Conservation (phyloP, 30 jellyfish, hydroid and myxozoan species). For the Turritopsis rubra region DNA sequence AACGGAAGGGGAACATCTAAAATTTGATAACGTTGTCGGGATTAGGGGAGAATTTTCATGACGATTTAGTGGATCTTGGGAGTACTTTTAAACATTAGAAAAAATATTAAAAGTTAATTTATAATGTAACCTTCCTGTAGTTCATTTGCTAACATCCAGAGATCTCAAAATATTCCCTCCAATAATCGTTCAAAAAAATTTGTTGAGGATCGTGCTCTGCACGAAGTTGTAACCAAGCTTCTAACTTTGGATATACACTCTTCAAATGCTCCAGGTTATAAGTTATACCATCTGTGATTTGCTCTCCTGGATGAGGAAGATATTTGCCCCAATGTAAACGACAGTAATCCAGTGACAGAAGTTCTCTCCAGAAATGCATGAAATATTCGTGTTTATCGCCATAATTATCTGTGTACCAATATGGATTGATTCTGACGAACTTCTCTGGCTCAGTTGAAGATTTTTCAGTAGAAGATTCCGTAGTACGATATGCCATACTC, state of each 20-base stretch:
- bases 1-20: no score
- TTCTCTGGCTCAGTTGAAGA: no score
- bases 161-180: constrained; percentile 14
- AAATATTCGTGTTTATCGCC: constrained; percentile 3
- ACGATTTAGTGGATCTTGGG: no score
- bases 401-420: constrained; percentile 5
- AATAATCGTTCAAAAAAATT: constrained; percentile 6
- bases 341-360: neutral
- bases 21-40: no score
- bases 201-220: constrained; percentile 10
- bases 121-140: no score
- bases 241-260: neutral
- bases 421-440: constrained; percentile 10
- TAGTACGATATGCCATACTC: constrained; percentile 1
- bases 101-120: no score
- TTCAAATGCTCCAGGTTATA: neutral
- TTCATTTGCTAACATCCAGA: no score
- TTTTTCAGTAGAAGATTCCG: neutral
- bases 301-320: constrained; percentile 1
- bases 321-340: constrained; percentile 19
- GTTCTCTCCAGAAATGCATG: neutral
- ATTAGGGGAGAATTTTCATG: no score
- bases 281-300: neutral
- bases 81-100: no score
- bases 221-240: neutral